These are phyloP conservation scores for Prunella himalayana DNA, from an alignment of 2,113 vertebrate genomes.

Conservation along the genomic window DNA sequence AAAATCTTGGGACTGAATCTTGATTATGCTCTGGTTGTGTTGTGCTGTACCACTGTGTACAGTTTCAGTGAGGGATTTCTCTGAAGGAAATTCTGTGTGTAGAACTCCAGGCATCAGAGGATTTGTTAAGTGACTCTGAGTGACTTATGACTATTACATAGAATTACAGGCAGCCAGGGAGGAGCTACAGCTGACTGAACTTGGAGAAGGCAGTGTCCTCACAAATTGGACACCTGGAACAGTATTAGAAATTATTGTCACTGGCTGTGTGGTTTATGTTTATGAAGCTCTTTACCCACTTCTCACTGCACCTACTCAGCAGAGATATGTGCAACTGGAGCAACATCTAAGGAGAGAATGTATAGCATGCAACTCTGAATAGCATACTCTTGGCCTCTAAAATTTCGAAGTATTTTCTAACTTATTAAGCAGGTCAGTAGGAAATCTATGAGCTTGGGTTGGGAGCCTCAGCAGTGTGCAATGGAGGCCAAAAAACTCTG, in stretches of 20 bases:
- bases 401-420: neutral
- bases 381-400: neutral
- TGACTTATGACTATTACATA: neutral
- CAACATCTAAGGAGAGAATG: neutral
- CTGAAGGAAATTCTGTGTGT: neutral
- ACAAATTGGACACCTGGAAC: rapidly evolving
- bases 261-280: neutral
- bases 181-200: neutral
- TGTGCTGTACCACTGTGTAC: neutral
- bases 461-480: neutral
- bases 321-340: neutral
- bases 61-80: neutral
- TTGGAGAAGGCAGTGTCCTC: neutral
- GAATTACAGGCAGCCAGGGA: neutral
- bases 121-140: neutral
- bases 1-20: neutral
- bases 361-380: neutral
- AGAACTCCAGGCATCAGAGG: neutral
- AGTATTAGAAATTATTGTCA: neutral
- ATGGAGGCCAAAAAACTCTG: neutral
- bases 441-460: neutral
- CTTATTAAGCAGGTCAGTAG: neutral
- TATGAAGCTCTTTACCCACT: neutral
- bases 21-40: neutral
- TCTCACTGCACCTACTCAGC: neutral